Conservation (phyloP, 2,797 vertebrate genomes). For the Naso thynnoides region DNA sequence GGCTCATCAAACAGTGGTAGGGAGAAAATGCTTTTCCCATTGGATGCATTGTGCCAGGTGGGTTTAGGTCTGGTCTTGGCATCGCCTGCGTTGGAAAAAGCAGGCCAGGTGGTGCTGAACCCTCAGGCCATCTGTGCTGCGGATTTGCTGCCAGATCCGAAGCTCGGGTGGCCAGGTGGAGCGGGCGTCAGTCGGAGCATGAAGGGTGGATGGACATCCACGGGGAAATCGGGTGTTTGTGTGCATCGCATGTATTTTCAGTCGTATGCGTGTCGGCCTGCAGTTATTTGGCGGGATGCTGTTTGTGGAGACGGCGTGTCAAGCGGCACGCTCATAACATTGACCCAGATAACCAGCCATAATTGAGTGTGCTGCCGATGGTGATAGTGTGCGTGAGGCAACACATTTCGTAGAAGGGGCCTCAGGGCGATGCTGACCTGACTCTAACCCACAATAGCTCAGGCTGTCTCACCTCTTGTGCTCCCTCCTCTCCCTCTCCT, state of each 20-base stretch:
- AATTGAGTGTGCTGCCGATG: constrained; percentile 23
- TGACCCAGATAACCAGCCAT: constrained; percentile 68
- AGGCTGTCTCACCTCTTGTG: constrained; percentile 34
- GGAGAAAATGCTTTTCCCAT: constrained; percentile 36
- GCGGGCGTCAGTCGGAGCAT: constrained; percentile 72
- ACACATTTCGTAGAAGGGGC: constrained; percentile 26
- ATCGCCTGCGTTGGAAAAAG: constrained; percentile 65
- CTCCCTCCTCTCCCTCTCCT: background rate
- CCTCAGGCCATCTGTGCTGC: constrained; percentile 77
- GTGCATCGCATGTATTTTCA: constrained; percentile 9
- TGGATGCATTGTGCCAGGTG: constrained; percentile 62
- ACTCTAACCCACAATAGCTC: constrained; percentile 39
- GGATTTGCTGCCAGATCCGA: constrained; percentile 71
- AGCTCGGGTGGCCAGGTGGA: constrained; percentile 66
- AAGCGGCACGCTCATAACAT: constrained; percentile 42
- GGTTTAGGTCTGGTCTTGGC: constrained; percentile 61
- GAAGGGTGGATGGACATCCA: constrained; percentile 74
- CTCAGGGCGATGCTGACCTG: constrained; percentile 34
- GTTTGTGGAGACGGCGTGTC: constrained; percentile 42
- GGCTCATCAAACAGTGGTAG: constrained; percentile 25
- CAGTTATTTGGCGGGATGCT: constrained; percentile 19
- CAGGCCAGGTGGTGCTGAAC: constrained; percentile 77
- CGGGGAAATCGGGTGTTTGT: constrained; percentile 31
- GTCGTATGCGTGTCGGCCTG: constrained; percentile 6
- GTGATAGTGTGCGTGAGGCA: constrained; percentile 27